Evolutionary conservation across 1,140 invertebrate genomes (phyloP).

Genomic region (Laodelphax striatellus): DNA sequence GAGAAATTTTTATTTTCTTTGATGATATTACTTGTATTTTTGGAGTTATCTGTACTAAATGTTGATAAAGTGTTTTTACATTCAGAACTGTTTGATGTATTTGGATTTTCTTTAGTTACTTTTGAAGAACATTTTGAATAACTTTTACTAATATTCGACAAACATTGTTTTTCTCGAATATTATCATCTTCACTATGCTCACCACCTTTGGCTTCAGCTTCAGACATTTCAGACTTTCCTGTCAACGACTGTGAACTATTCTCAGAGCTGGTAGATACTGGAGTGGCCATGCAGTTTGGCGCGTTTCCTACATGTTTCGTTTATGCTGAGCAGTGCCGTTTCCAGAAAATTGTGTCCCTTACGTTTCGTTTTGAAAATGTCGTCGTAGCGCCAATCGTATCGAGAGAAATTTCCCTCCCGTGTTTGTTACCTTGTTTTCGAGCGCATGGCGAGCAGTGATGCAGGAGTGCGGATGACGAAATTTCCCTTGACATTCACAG

Average conservation of each 20-base stretch:
- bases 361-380: background rate
- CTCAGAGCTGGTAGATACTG: background rate
- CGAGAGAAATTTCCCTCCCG: slow-evolving; percentile 8
- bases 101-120: too few species aligned
- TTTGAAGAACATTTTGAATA: too few species aligned
- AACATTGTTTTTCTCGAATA: too few species aligned
- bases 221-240: slow-evolving; percentile 1
- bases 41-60: too few species aligned
- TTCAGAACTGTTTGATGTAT: too few species aligned
- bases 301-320: background rate
- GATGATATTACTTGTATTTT: too few species aligned
- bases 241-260: background rate
- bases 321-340: background rate
- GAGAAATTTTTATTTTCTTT: too few species aligned
- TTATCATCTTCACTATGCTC: background rate
- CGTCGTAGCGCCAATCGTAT: background rate
- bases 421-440: slow-evolving; percentile 3
- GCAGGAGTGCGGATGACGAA: slow-evolving; percentile 26
- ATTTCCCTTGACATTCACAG: slow-evolving; percentile 24
- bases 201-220: background rate
- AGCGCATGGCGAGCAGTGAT: slow-evolving; percentile 26
- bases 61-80: too few species aligned
- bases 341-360: background rate
- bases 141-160: too few species aligned
- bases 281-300: background rate